Base-by-base conservation (phyloP, 2,797 vertebrate genomes). In the Menidia menidia region DNA sequence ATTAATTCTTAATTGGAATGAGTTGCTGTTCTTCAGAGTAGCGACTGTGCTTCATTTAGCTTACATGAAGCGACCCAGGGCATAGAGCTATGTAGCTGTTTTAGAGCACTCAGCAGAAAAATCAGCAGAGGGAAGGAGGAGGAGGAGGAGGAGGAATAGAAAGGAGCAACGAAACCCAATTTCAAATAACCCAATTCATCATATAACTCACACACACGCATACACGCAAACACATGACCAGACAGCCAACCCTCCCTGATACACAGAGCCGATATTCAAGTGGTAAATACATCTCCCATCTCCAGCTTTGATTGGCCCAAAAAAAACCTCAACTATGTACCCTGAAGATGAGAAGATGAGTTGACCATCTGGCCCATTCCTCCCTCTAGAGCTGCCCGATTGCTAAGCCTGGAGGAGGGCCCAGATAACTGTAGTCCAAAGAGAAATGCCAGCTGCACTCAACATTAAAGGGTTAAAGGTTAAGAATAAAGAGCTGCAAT, bases 1-100 rank as follows among this genome's bases (percentile, higher is more conserved):
- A 92, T 93, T 84, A 80, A 89, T 89, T 92, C 81, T 90, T 90
- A 88, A 91, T 83, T 88, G 85, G 76, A 82, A 81, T 64, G 79
- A 88, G 90, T 87, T 78, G 85, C 78, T 85, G 75, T 87, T 91
- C 72, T 87, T 89, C 69, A 53, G 75, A 41, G 13, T 84, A 61
- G 81, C 53, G n/a, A 84, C 80, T 87, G 88, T 85, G 86, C 88
- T 89, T 91, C 77, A 76, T 90, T 88, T 84, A 84, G 85, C 83
- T 69, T 80, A 82, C 78, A 84, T 73, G 79, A 88, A 71, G 68
- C 81, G 84, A 89, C 79, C 84, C 68, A 70, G 82, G 72, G 78
- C 80, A 75, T 73, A 73, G 71, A 74, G 69, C 80, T 74, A 50
- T 75, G 77, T 66, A 71, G 65, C 68, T 50, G 55, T 87, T 92